Base-by-base conservation (phyloP, 2,888 invertebrate species). In the Gari tellinella region DNA sequence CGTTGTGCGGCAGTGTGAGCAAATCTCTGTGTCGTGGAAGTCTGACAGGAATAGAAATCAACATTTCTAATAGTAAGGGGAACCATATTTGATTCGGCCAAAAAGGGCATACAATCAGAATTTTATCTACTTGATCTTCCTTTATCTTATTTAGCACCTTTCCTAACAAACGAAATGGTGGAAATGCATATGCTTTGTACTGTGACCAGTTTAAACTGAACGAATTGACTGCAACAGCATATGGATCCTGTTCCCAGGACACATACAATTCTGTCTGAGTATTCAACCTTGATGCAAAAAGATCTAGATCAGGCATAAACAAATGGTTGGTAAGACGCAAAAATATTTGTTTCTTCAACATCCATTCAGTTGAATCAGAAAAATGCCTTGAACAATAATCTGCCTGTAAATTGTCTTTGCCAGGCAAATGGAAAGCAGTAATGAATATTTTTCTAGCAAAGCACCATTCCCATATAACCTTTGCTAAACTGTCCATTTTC, bases 301-400 rank as follows among this genome's bases (percentile, higher is more conserved):
- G 25, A 46, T 72, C 72, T 37, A 65, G 61, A 37, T 72, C 65
- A 15, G 72, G 72, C 14, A 12, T 15, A 26, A 64, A 60, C 17
- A 40, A 55, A 12, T 60, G 43, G 12, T 26, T 25, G 45, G 58
- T 56, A 31, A 76, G 46, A 21, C 64, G 63, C 8, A 49, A 2
- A 61, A 63, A 56, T 38, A 67, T 52, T 5, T 40, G 21, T 38
- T n/a, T 43, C 51, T 72, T 70, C 8, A 72, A 48, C 49, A 46
- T 72, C 72, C 63, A 72, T 40, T 77, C 72, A 17, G 64, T 45
- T 10, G 58, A 51, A 31, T 72, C 68, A 23, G 31, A 31, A 31
- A 31, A 31, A 31, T 4, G 31, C 10, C 31, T 31, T 31, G 31
- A 31, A 31, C 31, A 56, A 25, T 43, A 67, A 53, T 72, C 67